Percentiles rank a stretch among this genome's conserved stretches.
These are phyloP conservation scores for Glaucidium brasilianum DNA, from an alignment of 2,113 vertebrate species.

Conservation along the genomic window DNA sequence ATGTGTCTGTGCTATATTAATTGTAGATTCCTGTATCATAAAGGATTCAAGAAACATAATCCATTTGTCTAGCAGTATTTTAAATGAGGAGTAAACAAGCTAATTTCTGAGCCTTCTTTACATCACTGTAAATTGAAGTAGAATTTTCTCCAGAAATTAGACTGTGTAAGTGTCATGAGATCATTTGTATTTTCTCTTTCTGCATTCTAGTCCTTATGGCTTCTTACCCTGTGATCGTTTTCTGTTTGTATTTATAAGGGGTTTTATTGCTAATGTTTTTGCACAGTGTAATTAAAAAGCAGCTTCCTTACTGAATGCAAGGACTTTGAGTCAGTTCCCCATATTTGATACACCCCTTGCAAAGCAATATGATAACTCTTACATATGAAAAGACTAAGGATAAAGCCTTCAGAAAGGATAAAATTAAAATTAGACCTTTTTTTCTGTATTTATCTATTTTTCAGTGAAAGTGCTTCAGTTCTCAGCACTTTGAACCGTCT, in stretches of 20 bases:
- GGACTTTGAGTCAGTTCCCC: neutral
- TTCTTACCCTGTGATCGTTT: neutral
- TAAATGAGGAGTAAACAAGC: neutral
- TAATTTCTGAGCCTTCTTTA: neutral
- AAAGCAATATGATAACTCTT: neutral
- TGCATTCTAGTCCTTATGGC: neutral
- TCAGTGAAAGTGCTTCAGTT: neutral
- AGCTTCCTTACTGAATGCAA: neutral
- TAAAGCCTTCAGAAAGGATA: neutral
- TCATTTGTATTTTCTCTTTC: neutral
- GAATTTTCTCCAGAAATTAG: slow-evolving; percentile 3
- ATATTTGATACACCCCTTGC: neutral
- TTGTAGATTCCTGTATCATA: neutral
- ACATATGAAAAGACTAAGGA: neutral
- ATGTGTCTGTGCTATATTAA: neutral
- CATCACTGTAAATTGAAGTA: neutral
- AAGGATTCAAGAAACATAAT: neutral
- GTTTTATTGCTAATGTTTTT: neutral
- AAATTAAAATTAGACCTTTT: neutral
- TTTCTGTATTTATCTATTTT: neutral
- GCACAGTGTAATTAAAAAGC: neutral
- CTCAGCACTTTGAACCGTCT: neutral
- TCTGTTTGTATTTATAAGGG: neutral
- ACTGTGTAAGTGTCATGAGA: neutral
- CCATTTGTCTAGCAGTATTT: neutral